phyloP scores from a whole-genome alignment of 2,797 vertebrate species.

The Pelochelys cantorii region DNA sequence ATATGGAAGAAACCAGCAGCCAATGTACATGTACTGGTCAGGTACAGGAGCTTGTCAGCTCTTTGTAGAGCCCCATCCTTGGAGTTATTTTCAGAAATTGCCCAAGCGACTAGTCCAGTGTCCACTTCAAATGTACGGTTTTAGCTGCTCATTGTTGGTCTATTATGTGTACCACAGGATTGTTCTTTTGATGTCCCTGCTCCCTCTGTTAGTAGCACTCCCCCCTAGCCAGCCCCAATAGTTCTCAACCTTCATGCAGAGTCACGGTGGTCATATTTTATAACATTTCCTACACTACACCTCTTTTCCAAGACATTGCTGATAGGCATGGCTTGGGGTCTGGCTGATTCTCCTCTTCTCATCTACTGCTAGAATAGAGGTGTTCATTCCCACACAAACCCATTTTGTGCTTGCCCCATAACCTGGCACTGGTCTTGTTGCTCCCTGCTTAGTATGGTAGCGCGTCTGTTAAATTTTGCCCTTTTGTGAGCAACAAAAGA shows the following conservation, averaged over 20 bases:
- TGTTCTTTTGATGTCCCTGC: background rate
- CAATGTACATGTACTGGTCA: background rate
- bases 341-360: background rate
- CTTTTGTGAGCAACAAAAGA: background rate
- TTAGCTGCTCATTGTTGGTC: background rate
- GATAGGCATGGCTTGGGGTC: background rate
- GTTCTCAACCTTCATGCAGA: background rate
- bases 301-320: background rate
- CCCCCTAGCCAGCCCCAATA: background rate
- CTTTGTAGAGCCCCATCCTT: background rate
- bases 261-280: background rate
- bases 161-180: background rate
- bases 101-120: background rate
- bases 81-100: background rate
- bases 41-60: background rate
- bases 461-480: background rate
- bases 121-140: background rate
- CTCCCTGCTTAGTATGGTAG: background rate
- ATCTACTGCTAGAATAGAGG: background rate
- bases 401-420: background rate
- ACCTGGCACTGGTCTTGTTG: background rate
- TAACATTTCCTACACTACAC: background rate
- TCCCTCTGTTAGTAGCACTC: accelerated
- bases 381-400: background rate
- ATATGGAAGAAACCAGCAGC: background rate